These are phyloP conservation scores for Serinus canaria DNA, from an alignment of 2,113 vertebrate species.

Conservation along the genomic window DNA sequence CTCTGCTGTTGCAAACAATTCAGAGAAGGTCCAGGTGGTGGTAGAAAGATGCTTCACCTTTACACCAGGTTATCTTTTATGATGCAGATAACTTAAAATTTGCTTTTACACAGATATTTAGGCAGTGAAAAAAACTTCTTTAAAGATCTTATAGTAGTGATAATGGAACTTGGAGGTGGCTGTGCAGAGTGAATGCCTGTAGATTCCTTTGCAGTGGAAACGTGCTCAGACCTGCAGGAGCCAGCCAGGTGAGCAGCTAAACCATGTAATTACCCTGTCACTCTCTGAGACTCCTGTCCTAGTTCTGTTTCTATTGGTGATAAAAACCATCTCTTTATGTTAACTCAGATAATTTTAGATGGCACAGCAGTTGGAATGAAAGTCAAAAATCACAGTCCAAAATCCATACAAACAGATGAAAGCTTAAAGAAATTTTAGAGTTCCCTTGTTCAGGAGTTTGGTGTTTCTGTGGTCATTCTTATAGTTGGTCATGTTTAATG, in stretches of 20 bases:
- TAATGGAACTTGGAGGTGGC: neutral
- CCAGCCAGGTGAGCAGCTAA: neutral
- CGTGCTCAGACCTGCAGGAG: neutral
- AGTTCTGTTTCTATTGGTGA: neutral
- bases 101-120: neutral
- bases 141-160: neutral
- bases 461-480: neutral
- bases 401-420: neutral
- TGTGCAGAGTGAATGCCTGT: neutral
- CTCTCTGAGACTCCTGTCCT: neutral
- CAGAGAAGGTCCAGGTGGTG: neutral
- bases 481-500: neutral
- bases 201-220: neutral
- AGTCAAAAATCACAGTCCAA: neutral
- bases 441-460: neutral
- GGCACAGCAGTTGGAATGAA: neutral
- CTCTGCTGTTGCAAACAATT: neutral
- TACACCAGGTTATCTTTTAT: neutral
- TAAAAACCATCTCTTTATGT: neutral
- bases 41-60: neutral
- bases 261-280: rapidly evolving
- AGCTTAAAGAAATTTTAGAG: neutral
- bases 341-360: neutral
- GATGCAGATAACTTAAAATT: neutral
- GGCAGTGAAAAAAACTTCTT: neutral